Base-by-base conservation (phyloP, 1,140 invertebrate genomes). In the Amyelois transitella region DNA sequence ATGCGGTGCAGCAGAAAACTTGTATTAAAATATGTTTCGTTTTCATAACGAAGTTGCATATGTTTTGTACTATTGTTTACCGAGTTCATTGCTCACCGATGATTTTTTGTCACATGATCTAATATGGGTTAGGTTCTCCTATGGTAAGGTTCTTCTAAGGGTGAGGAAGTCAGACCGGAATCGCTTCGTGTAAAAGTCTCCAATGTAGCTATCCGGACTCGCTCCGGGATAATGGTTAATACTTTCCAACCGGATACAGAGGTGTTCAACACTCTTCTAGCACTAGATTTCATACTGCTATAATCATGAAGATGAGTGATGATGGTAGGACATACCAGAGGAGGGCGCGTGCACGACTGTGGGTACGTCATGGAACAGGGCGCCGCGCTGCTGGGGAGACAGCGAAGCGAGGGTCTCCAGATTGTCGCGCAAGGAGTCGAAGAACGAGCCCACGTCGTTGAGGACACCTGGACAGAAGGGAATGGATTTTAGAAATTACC, bases 381-480 rank as follows among this genome's bases (percentile, higher is more conserved):
- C 65, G 22, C 75, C 69, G 6, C 83, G 66, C 25, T 86, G 69
- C 48, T 84, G 68, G 0, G 83, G 78, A 0, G 83, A 78, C 52
- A 85, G 63, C 0, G 75, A 75, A 1, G 79, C 78, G 51, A 82
- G 62, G 5, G 71, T 72, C 57, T 85, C 77, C 63, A 86, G 54
- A 56, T 86, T 86, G 28, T 79, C 83, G 0, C 80, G 73, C 0
- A 86, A 66, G 0, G 72, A 71, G 62, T 86, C 78, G 54, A 86
- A 81, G 75, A 85, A 86, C 0, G 75, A 73, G 8, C 75, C 78
- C 54, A 86, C 64, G 52, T 86, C 78, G 64, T 82, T 85, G 6
- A 86, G 72, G 0, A 86, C 73, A 55, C 83, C 81, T 86, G 69
- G 1, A 20, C 1, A 50, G 8, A 19, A 7, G 25, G 12, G 4